Evolutionary conservation across 2,888 invertebrate genomes (phyloP), one percentile per base, ranked within the genome.

Genomic region (Calameuta filiformis): DNA sequence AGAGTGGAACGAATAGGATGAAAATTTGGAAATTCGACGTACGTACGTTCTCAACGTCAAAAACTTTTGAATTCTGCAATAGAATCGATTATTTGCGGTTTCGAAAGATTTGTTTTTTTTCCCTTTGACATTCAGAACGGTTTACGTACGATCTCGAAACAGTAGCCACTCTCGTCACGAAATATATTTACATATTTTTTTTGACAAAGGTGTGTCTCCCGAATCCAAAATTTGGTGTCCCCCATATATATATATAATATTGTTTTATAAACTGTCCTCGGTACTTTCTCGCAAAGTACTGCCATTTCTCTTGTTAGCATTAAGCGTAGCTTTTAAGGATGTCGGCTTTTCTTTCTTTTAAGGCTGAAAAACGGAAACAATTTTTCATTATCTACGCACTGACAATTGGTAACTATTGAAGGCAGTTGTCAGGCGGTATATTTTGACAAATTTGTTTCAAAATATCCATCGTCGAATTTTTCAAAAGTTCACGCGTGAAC

Each of bases 321-420:
- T 40, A 40, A 40, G 40, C 15, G 15, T 40, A 40, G 40, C 40
- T 40, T 6, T 40, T 40, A 40, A 40, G 40, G 40, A 40, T 40
- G 12, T 15, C 12, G 40, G 40, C 40, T 40, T 40, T 40, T 40
- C 12, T 15, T 1, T 40, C 4, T 15, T 40, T 40, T 40, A 40
- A 40, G 15, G 40, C 40, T 40, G 40, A 40, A 40, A 40, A 69
- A 73, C 77, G 81, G 82, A 83, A 86, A 86, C 84, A 85, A 85
- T 86, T 87, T 87, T 86, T 87, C 81, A 84, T 83, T 76, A 83
- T 86, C 84, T 86, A 86, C 84, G 82, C 81, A 73, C 82, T 83
- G 87, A 78, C 84, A 86, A 80, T 83, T 75, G 82, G 75, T 81
- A 31, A 69, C 74, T 73, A 76, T 75, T 76, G 76, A 76, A 76